phyloP scores from a whole-genome alignment of 2,113 vertebrate species.

The Lathamus discolor region DNA sequence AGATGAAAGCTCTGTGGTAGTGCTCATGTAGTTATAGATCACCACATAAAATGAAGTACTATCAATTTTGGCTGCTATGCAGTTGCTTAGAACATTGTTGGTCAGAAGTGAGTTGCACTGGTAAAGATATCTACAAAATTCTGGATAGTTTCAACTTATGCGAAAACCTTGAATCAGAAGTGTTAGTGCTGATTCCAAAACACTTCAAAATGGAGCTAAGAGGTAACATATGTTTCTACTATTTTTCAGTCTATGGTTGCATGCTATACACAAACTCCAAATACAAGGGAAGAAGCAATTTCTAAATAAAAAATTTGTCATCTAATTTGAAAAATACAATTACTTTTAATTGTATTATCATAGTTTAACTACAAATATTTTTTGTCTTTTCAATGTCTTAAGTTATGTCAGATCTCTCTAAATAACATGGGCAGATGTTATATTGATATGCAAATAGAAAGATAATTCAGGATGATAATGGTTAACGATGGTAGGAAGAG shows the following conservation, averaged over 20 bases:
- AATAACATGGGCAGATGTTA: not conserved
- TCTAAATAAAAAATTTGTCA: not conserved
- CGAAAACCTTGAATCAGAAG: not conserved
- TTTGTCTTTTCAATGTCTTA: not conserved
- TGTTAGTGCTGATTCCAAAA: not conserved
- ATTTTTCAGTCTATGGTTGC: not conserved
- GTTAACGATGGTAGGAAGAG: not conserved
- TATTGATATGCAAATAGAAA: not conserved
- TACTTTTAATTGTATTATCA: not conserved
- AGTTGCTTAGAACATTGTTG: not conserved
- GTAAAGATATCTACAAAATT: not conserved
- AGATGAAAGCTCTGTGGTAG: not conserved
- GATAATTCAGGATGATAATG: not conserved
- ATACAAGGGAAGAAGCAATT: not conserved
- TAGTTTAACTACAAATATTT: not conserved
- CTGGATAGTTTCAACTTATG: not conserved
- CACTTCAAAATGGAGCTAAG: not conserved
- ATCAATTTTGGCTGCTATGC: not conserved
- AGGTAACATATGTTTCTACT: not conserved
- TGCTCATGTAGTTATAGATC: not conserved
- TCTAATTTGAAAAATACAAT: not conserved
- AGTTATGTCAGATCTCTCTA: not conserved
- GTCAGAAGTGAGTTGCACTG: not conserved
- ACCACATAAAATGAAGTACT: not conserved
- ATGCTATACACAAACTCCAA: not conserved